Base-by-base conservation (phyloP, 1,140 invertebrate species). In the Harpegnathos saltator region DNA sequence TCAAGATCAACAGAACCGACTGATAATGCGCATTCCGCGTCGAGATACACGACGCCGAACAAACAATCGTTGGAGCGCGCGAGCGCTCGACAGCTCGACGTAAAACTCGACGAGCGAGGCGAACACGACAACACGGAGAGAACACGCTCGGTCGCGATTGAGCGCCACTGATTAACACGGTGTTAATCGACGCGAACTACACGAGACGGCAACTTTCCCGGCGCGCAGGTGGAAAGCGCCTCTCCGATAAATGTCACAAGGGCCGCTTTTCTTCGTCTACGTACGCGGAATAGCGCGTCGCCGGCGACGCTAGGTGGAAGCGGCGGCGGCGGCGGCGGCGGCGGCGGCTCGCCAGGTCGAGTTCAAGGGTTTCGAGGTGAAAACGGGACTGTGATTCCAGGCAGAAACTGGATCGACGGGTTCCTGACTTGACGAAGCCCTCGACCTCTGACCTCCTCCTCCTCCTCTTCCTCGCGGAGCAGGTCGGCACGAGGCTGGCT, bases 391-490 rank as follows among this genome's bases (percentile, higher is more conserved):
- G 82, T 86, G 84, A 84, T 90, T 87, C 85, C 86, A 81, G 83
- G 90, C 85, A 80, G 85, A 85, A 92, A 92, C 91, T 92, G 91
- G 91, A 92, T 92, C 90, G 88, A 92, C 91, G 90, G 87, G 91
- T 92, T 92, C 90, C 89, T 87, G 84, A 88, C 87, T 91, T 92
- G 90, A 92, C 91, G 90, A 89, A 91, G 91, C 90, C 91, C 89
- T 84, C 83, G 86, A 92, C 91, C 91, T 91, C 83, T 87, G 91
- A 91, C 91, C 91, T 84, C 78, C 83, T 29, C 73, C 83, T 85
- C 69, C 52, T 65, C 91, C 91, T 84, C 78, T 82, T 29, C 73
- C 83, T 85, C 69, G 58, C 71, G 87, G 61, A 82, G 63, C 65
- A 85, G 86, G 75, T 87, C 86, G 86, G 61, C 81, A 80, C 84